Base-by-base conservation (phyloP, 1,140 invertebrate species). In the Onthophagus taurus region DNA sequence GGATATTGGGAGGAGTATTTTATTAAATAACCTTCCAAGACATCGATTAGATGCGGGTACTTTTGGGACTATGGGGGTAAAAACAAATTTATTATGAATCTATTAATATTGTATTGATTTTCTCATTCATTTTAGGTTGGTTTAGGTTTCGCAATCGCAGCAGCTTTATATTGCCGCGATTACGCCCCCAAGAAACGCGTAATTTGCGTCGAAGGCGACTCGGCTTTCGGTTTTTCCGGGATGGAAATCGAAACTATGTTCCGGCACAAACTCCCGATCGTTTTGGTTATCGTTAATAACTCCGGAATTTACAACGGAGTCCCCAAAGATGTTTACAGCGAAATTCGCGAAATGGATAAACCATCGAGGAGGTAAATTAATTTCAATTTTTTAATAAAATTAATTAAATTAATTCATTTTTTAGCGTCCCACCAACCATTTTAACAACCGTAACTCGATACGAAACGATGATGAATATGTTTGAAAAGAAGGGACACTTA, bases 201-300 rank as follows among this genome's bases (percentile, higher is more conserved):
- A 0, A 69, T 96, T 24, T 85, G 81, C 53, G 80, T 95, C 0
- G 85, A 95, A 69, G 92, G 94, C 1, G 94, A 98, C 63, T 93
- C 88, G 44, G 94, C 93, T 6, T 96, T 98, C 70, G 94, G 94
- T 2, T 97, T 97, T 68, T 93, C 90, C 61, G 93, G 87, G 38
- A 94, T 97, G 91, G 94, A 98, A 73, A 74, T 97, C 16, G 94
- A 97, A 72, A 97, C 93, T 1, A 89, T 95, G 76, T 83, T 83
- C 56, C 85, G 93, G 46, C 97, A 97, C 65, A 85, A 89, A 49
- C 69, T 98, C 39, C 92, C 93, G 1, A 76, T 97, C 21, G 80
- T 92, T 24, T 78, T 95, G 47, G 74, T 97, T 11, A 83, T 98
- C 51, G 77, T 98, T 0, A 98, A 97, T 68, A 98, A 98, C 69